Percentiles rank a stretch among this genome's conserved stretches.
These are phyloP conservation scores for Apteryx mantelli DNA, from an alignment of 2,113 vertebrate genomes.

Conservation along the genomic window DNA sequence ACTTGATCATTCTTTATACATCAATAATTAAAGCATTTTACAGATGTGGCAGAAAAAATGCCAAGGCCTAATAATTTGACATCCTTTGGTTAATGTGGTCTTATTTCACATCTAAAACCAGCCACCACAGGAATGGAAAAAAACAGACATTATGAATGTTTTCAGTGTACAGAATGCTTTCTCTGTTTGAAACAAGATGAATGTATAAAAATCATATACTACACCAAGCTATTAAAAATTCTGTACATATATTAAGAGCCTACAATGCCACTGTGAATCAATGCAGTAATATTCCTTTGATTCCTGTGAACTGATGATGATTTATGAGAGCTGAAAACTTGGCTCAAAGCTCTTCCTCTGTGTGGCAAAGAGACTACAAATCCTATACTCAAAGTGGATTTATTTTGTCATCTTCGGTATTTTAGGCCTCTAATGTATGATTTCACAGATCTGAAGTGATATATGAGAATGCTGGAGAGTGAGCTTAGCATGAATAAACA, in stretches of 20 bases:
- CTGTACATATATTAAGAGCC: not conserved
- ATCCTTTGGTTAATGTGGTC: constrained; percentile 30
- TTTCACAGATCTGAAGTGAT: not conserved
- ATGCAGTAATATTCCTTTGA: not conserved
- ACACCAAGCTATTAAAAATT: not conserved
- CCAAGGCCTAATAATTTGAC: not conserved
- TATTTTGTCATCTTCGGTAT: not conserved
- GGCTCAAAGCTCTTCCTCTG: not conserved
- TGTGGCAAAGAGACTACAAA: not conserved
- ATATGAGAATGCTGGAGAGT: not conserved
- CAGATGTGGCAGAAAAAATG: constrained; percentile 19
- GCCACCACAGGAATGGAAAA: constrained; percentile 28
- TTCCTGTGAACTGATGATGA: not conserved
- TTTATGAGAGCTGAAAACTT: not conserved
- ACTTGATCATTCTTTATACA: not conserved
- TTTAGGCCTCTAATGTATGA: not conserved
- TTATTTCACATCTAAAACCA: constrained; percentile 62
- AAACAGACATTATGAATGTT: constrained; percentile 41
- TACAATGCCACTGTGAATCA: not conserved
- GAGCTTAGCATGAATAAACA: not conserved
- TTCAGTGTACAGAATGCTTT: not conserved
- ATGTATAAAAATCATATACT: not conserved
- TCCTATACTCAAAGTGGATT: not conserved
- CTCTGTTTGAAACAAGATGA: constrained; percentile 43
- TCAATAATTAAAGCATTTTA: not conserved